These are phyloP conservation scores for western clawed frog (Xenopus tropicalis) DNA, from an alignment of 2,113 vertebrate genomes.

Conservation along the genomic window DNA sequence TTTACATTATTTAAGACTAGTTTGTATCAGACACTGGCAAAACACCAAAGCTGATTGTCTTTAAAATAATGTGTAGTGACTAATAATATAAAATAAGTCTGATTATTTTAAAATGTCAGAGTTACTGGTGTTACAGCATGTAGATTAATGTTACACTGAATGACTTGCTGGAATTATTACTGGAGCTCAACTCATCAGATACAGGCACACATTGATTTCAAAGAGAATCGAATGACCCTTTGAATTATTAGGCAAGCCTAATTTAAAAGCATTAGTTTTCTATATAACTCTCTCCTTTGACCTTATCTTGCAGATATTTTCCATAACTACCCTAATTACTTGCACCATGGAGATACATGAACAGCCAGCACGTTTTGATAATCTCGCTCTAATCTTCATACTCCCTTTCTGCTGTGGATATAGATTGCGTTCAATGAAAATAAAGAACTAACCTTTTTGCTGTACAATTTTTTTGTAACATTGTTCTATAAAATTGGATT, in stretches of 20 bases:
- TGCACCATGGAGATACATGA: neutral
- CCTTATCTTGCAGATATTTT: conserved; percentile 24
- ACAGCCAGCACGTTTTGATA: conserved; percentile 19
- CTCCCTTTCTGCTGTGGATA: neutral
- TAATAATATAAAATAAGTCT: neutral
- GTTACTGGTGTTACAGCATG: neutral
- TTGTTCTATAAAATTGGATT: too few species aligned
- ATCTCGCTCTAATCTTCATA: conserved; percentile 9
- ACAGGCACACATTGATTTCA: conserved; percentile 3
- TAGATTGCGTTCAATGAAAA: conserved; percentile 3
- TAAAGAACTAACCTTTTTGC: neutral
- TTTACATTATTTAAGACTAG: too few species aligned
- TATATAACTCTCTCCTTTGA: conserved; percentile 13
- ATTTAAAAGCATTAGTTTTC: conserved; percentile 18
- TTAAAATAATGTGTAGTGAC: neutral
- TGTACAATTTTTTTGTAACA: too few species aligned
- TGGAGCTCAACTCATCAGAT: conserved; percentile 5
- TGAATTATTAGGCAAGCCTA: conserved; percentile 23
- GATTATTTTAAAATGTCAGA: conserved; percentile 3
- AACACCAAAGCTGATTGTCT: too few species aligned
- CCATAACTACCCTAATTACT: conserved; percentile 32
- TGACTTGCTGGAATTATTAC: conserved; percentile 21
- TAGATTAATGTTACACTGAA: conserved; percentile 1
- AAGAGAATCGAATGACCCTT: conserved; percentile 27
- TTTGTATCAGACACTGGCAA: too few species aligned